These are phyloP conservation scores for Pristionchus japonicus DNA, from an alignment of 2,888 invertebrate genomes.

Conservation along the genomic window DNA sequence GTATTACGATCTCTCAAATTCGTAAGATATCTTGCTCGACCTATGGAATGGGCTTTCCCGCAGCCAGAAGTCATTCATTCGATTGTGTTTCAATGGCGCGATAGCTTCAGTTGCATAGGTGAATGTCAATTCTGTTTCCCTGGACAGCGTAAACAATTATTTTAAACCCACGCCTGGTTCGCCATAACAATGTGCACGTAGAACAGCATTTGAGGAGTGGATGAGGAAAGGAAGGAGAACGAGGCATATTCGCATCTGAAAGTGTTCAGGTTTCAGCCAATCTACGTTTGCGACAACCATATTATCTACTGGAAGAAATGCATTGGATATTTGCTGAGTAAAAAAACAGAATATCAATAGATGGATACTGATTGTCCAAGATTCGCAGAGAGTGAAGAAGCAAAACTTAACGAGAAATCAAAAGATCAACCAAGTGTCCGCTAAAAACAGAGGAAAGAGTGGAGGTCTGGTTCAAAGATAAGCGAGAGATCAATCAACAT, in stretches of 20 bases:
- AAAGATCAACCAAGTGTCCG: background rate
- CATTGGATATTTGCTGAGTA: too few species aligned
- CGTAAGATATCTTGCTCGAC: too few species aligned
- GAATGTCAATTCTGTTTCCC: background rate
- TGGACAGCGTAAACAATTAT: background rate
- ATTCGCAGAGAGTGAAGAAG: too few species aligned
- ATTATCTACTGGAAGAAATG: too few species aligned
- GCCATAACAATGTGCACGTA: conserved; percentile 6
- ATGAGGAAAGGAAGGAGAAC: background rate
- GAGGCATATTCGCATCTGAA: background rate
- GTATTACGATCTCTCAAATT: too few species aligned
- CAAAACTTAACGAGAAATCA: background rate
- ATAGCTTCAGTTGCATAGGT: background rate
- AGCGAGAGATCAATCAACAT: background rate
- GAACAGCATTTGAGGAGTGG: background rate
- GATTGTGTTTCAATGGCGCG: background rate
- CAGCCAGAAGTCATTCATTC: too few species aligned
- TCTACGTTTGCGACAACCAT: too few species aligned
- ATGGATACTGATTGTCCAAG: too few species aligned
- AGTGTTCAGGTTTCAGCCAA: too few species aligned
- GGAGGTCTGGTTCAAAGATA: background rate
- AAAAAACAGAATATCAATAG: too few species aligned
- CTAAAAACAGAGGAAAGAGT: background rate
- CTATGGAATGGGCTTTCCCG: too few species aligned
- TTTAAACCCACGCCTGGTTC: background rate